Percentiles rank a stretch among this genome's conserved stretches.
These are phyloP conservation scores for Semnopithecus entellus DNA, from an alignment of 2,113 vertebrate species.

Conservation along the genomic window DNA sequence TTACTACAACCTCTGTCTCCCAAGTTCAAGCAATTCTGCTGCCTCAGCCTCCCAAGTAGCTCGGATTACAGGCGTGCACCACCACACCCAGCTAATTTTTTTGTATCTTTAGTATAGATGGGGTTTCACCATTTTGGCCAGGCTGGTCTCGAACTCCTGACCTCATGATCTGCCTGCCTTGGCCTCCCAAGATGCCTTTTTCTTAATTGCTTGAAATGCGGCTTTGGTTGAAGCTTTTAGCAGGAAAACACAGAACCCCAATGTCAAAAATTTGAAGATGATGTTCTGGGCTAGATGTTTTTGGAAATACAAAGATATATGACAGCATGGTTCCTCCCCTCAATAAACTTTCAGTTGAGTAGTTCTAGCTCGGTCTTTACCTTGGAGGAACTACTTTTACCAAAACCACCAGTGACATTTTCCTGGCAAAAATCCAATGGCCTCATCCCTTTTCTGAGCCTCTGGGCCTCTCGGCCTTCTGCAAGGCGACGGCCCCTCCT, in stretches of 20 bases:
- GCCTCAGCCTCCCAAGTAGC: no score
- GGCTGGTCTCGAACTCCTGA: no score
- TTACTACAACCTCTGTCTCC: no score
- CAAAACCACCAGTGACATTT: slow-evolving; percentile 36
- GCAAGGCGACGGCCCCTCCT: not conserved
- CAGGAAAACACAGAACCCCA: not conserved
- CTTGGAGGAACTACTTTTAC: slow-evolving; percentile 43
- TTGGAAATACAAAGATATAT: not conserved
- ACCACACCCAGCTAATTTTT: no score
- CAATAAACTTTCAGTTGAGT: not conserved
- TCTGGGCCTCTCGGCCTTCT: not conserved
- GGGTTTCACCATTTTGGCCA: no score
- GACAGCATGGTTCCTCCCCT: not conserved
- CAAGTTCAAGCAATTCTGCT: no score
- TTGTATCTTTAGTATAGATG: no score
- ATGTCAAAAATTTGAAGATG: not conserved
- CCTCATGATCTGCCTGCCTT: no score
- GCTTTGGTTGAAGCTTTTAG: not conserved
- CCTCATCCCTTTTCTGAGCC: not conserved
- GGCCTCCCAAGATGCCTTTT: not conserved
- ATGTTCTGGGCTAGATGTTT: not conserved
- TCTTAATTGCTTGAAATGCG: not conserved
- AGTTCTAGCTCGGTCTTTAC: not conserved
- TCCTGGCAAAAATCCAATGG: not conserved
- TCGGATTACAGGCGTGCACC: no score